Conservation (phyloP, 1,140 invertebrate genomes). For the Ephestia elutella region DNA sequence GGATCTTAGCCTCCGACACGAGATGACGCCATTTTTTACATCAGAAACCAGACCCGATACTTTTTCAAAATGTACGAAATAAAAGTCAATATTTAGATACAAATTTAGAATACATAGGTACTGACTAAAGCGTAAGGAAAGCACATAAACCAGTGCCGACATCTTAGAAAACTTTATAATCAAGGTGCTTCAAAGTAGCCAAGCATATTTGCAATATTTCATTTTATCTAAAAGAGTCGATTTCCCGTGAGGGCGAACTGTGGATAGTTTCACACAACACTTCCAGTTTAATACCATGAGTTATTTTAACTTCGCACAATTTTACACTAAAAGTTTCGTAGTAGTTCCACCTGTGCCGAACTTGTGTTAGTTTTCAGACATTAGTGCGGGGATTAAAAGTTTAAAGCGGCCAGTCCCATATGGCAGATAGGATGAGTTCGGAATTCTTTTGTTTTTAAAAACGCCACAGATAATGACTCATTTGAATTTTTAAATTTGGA, state of each 20-base stretch:
- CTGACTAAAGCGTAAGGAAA: too few relatives aligned
- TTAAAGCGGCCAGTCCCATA: constrained; percentile 1
- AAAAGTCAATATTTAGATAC: too few relatives aligned
- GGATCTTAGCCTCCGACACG: too few relatives aligned
- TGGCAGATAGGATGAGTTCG: background rate
- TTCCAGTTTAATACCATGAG: background rate
- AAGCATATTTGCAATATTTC: constrained; percentile 5
- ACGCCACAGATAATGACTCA: background rate
- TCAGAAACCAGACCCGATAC: too few relatives aligned
- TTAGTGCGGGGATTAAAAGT: constrained; percentile 3
- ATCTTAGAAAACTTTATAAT: background rate
- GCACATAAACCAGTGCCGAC: background rate
- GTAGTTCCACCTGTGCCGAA: background rate
- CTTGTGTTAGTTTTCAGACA: background rate
- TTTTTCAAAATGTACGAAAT: too few relatives aligned
- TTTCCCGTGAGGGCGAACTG: background rate
- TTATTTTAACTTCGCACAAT: constrained; percentile 2
- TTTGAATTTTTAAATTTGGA: background rate
- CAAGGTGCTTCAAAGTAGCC: background rate
- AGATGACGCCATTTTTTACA: too few relatives aligned
- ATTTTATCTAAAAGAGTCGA: background rate
- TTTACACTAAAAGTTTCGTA: background rate
- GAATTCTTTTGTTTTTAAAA: background rate
- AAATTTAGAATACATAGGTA: too few relatives aligned
- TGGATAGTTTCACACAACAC: background rate